Base-by-base conservation (phyloP, 2,888 invertebrate genomes). In the Salticus scenicus region DNA sequence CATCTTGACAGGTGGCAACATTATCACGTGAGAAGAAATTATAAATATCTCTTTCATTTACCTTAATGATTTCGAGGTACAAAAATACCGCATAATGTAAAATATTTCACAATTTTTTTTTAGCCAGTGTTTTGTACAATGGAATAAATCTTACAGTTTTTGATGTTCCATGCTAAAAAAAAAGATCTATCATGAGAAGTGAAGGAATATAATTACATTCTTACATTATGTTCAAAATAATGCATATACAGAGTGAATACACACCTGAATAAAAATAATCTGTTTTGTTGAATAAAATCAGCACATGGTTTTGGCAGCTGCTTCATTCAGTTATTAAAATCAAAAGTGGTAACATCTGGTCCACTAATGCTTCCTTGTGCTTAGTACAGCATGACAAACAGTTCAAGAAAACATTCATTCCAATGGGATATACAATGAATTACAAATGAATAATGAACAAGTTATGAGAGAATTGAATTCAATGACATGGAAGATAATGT, bases 61-160 rank as follows among this genome's bases (percentile, higher is more conserved):
- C 66, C 80, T 28, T 57, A 31, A 57, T 31, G 57, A 80, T 70
- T 67, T 73, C 78, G 73, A 80, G 80, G 80, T 86, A 86, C 80
- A 86, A 86, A 86, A 86, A 86, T 86, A 86, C 86, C 86, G 42
- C 85, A 69, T 73, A 84, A 72, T 86, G 80, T 72, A 80, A 80
- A 86, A 86, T 80, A 86, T 86, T 86, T 86, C 74, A 77, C 66
- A 80, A 84, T 42, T 76, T 78, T 72, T 64, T 72, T 80, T 74
- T 72, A 71, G 71, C 76, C 80, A 86, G 86, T 86, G 70, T 73
- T 86, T 79, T 86, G 80, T 86, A 86, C 86, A 86, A 80, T 79
- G 75, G 79, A 86, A 76, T 47, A 67, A 79, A 75, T 80, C 77
- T 86, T 77, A 86, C 70, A 85, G 37, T 70, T 31, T 24, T 64